Evolutionary conservation across 2,888 invertebrate species (phyloP).

Genomic region (Polyommatus iphigenia): DNA sequence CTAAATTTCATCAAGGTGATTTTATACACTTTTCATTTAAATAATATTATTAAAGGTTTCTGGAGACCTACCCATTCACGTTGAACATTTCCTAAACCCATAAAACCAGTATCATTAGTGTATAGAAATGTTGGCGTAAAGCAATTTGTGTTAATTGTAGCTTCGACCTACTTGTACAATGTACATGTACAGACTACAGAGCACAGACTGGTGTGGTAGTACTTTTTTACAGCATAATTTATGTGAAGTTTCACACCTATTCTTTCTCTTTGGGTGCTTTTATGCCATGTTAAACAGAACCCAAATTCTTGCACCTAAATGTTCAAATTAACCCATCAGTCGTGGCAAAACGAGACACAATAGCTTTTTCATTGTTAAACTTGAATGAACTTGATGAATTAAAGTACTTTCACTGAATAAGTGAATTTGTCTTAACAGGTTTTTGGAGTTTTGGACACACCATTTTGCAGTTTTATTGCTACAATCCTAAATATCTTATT

Average conservation of each 20-base stretch:
- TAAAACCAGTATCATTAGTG: slow-evolving; percentile 19
- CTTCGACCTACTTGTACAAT: slow-evolving; percentile 39
- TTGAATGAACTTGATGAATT: no score
- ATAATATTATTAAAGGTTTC: not conserved
- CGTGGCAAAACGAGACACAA: no score
- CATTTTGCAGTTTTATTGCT: not conserved
- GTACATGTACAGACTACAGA: slow-evolving; percentile 17
- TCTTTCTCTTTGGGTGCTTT: not conserved
- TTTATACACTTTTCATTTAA: no score
- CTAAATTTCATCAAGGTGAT: no score
- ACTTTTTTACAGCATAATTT: not conserved
- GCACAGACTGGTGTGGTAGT: not conserved
- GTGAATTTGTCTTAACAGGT: no score
- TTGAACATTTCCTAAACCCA: not conserved
- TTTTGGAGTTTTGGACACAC: no score
- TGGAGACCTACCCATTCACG: not conserved
- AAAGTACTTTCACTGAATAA: no score
- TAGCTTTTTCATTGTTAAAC: no score
- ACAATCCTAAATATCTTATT: not conserved
- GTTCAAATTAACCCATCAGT: no score
- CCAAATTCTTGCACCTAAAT: not conserved
- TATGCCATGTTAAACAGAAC: not conserved
- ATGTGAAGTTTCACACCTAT: not conserved
- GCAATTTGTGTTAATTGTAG: slow-evolving; percentile 38
- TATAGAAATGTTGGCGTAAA: slow-evolving; percentile 19